phyloP scores from a whole-genome alignment of 2,888 invertebrate species.

The Xanthorhoe designata region DNA sequence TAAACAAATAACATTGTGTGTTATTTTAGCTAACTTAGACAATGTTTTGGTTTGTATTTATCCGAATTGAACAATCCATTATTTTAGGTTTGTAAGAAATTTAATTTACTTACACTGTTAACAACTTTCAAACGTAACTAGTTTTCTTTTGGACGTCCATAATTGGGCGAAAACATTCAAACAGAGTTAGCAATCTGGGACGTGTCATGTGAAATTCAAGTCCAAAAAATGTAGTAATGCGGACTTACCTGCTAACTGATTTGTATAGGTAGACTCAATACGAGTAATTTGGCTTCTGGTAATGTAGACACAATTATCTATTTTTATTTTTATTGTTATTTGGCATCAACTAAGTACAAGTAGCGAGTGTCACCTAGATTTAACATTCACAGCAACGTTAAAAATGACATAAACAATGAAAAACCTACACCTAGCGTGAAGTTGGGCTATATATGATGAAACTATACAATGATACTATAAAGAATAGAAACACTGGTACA shows the following conservation, averaged over 20 bases:
- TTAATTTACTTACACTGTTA: background rate
- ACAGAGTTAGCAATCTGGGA: slow-evolving; percentile 62
- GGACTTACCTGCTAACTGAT: background rate
- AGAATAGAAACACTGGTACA: no score
- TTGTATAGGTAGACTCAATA: background rate
- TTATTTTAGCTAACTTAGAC: background rate
- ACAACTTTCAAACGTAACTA: background rate
- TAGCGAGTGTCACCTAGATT: no score
- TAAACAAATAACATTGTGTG: background rate
- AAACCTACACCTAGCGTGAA: no score
- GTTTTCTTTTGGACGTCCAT: slow-evolving; percentile 51
- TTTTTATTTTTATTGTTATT: no score
- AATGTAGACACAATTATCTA: no score
- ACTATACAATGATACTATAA: no score
- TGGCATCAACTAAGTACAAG: no score
- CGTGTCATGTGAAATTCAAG: slow-evolving; percentile 57
- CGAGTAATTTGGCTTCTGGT: no score
- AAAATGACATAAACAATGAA: no score
- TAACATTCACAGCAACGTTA: no score
- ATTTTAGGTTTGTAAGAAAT: background rate
- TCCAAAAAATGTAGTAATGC: slow-evolving; percentile 19
- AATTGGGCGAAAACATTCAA: slow-evolving; percentile 64
- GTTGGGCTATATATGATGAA: no score
- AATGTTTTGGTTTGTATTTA: background rate
- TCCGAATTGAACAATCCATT: background rate